phyloP scores from a whole-genome alignment of 2,888 invertebrate species.

The Crepidodera aurea region DNA sequence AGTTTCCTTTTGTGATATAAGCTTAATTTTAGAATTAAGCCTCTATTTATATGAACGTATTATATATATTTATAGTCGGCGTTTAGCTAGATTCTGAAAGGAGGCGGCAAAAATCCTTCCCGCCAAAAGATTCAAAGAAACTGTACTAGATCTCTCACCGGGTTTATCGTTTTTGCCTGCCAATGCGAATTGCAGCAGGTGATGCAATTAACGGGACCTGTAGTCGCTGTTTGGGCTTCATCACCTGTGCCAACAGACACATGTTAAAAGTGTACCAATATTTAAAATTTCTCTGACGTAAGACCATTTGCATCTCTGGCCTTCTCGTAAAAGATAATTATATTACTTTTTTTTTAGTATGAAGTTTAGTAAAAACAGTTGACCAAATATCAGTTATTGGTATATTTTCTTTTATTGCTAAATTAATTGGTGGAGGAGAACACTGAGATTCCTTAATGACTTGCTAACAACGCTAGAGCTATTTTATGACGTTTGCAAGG shows the following conservation, averaged over 20 bases:
- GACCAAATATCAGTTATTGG: too few relatives aligned
- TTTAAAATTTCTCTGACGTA: conserved; percentile 46
- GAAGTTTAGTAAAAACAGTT: too few relatives aligned
- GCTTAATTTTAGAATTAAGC: too few relatives aligned
- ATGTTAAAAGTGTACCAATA: conserved; percentile 48
- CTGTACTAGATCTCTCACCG: conserved; percentile 24
- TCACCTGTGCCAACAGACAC: conserved; percentile 58
- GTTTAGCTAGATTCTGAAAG: neutral
- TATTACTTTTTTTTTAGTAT: too few relatives aligned
- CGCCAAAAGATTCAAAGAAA: conserved; percentile 25
- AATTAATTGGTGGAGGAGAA: too few relatives aligned
- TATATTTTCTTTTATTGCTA: too few relatives aligned
- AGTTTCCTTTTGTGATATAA: too few relatives aligned
- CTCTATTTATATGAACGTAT: too few relatives aligned
- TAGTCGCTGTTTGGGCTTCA: conserved; percentile 51
- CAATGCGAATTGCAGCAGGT: conserved; percentile 51
- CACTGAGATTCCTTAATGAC: too few relatives aligned
- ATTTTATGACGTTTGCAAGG: too few relatives aligned
- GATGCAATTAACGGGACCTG: conserved; percentile 62
- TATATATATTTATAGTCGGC: conserved; percentile 12
- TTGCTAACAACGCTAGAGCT: too few relatives aligned
- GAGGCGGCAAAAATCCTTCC: neutral
- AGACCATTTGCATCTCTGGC: neutral
- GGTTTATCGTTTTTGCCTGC: conserved; percentile 39
- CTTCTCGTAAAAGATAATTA: neutral